Evolutionary conservation across 2,797 vertebrate species (phyloP), one percentile per base, ranked within the genome.

Genomic region (Perdix hodgsoniae): DNA sequence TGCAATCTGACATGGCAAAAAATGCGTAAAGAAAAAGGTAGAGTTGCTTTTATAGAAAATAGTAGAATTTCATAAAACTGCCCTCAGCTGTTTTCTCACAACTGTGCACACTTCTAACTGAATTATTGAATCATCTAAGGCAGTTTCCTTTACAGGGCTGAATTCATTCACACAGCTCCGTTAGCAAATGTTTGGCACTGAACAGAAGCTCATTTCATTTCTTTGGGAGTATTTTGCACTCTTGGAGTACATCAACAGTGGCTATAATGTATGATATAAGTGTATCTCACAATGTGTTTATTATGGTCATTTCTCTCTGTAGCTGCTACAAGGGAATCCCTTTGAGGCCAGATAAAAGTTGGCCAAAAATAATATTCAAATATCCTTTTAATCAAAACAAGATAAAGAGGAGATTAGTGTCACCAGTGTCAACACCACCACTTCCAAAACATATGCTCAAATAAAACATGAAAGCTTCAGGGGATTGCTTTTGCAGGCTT

Each of bases 361-460:
- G 96, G 88, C 91, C 85, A 66, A 89, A 97, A 97, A 96, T 96
- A 92, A 97, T 95, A 95, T 92, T 95, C 87, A 97, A 96, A 96
- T 93, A 92, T 95, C 83, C 88, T 96, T 96, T 96, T 95, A 95
- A 97, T 96, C 93, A 91, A 89, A 96, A 93, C 86, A 97, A 87
- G 96, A 95, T 94, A 96, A 97, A 93, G 91, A 96, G 94, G 89
- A 96, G 96, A 94, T 94, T 95, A 83, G 86, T 90, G 82, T 86
- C 95, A 96, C 67, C 52, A 94, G 92, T 94, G 90, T 96, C 91
- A 95, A 95, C 94, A 91, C 70, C 65, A 75, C 52, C 91, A 94
- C 83, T 96, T 89, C 84, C 94, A 90, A 94, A 95, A 97, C 90
- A 97, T 94, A 96, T 96, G 95, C 96, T 97, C 95, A 94, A 96